Base-by-base conservation (phyloP, 2,888 invertebrate species). In the Dione vanillae region DNA sequence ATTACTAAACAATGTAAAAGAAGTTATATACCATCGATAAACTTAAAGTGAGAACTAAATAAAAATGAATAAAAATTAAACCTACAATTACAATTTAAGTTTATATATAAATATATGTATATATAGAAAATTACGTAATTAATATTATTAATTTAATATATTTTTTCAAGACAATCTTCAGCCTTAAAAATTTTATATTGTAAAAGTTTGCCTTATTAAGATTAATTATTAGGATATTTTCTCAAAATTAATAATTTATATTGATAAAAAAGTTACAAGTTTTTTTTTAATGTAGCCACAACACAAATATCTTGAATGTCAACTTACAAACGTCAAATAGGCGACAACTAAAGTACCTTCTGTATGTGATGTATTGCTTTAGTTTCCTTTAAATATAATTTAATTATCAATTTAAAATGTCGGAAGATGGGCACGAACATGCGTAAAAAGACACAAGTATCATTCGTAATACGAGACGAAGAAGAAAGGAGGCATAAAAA, bases 381-480 rank as follows among this genome's bases (percentile, higher is more conserved):
- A 64, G 58, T 56, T 68, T 67, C 20, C 41, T 65, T 65, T 67
- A 51, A 70, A 65, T 69, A 59, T 74, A 76, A 72, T 75, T 73
- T 62, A 72, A 74, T 74, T 76, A 74, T 65, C 65, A 75, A 70
- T 85, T 83, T 86, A 91, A 88, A 88, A 93, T 93, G 92, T 86
- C 90, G 91, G 90, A 93, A 92, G 91, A 93, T 93, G 92, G 88
- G 88, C 86, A 87, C 91, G 77, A 91, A 85, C 79, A 91, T 93
- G 91, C 92, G 92, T 90, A 92, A 93, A 86, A 92, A 92, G 90
- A 93, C 92, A 82, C 94, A 99, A 97, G 98, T 99, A 75, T 99
- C 99, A 75, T 99, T 98, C 95, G 98, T 99, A 73, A 98, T 99
- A 83, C 96, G 99, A 79, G 98, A 99, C 91, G 98, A 98, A 85